Conservation (phyloP, 2,797 vertebrate genomes). For the Heliangelus exortis region DNA sequence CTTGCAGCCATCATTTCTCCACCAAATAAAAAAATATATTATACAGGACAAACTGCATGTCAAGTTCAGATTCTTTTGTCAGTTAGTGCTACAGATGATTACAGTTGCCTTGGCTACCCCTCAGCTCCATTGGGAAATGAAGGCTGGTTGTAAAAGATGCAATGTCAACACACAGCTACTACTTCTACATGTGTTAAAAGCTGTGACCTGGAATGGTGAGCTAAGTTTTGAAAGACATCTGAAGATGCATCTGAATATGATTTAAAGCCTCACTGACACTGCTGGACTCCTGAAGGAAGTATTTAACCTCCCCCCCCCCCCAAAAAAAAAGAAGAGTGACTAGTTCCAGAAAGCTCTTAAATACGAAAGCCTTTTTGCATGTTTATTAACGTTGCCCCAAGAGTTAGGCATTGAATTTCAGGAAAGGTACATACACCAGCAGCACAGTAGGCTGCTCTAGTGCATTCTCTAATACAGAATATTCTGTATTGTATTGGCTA, state of each 20-base stretch:
- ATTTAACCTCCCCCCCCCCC: not conserved
- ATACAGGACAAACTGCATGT: not conserved
- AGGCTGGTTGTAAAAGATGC: not conserved
- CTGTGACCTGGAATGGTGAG: not conserved
- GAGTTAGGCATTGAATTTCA: not conserved
- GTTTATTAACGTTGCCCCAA: not conserved
- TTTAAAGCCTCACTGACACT: not conserved
- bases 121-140: not conserved
- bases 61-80: not conserved
- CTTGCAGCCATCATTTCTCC: not conserved
- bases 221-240: not conserved
- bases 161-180: not conserved
- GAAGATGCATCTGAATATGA: not conserved
- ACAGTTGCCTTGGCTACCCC: not conserved
- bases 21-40: not conserved
- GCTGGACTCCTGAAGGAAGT: not conserved
- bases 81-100: not conserved
- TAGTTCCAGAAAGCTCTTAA: not conserved
- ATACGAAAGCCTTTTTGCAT: not conserved
- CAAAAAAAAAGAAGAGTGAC: not conserved
- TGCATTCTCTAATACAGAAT: accelerated
- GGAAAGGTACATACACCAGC: not conserved
- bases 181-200: not conserved
- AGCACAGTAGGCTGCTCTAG: not conserved
- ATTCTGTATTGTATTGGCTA: not conserved